A percentile compares a stretch with the other conserved stretches of the same genome.
phyloP scores from a whole-genome alignment of 2,888 invertebrate species.

The Nymphalis urticae region DNA sequence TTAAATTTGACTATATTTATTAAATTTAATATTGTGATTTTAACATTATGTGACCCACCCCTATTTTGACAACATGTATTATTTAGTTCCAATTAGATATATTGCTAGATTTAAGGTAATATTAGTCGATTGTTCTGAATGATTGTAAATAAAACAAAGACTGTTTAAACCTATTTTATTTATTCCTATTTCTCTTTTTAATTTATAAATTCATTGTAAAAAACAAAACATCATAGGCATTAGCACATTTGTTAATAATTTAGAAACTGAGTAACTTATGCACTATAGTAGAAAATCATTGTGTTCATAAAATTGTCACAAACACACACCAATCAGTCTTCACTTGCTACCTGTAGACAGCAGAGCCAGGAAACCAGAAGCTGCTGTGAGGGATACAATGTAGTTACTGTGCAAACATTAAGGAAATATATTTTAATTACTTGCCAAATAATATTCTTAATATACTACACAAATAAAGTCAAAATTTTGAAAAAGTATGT shows the following conservation, averaged over 20 bases:
- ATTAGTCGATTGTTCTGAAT: slow-evolving; percentile 52
- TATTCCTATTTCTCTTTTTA: slow-evolving; percentile 59
- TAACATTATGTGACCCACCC: slow-evolving; percentile 68
- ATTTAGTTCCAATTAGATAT: slow-evolving; percentile 36
- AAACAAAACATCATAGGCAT: slow-evolving; percentile 44
- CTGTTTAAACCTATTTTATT: slow-evolving; percentile 56
- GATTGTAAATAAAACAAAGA: slow-evolving; percentile 72
- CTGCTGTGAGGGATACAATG: slow-evolving; percentile 92
- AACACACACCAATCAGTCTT: slow-evolving; percentile 33
- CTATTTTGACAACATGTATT: slow-evolving; percentile 55
- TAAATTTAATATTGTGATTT: slow-evolving; percentile 52
- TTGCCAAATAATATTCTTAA: neutral
- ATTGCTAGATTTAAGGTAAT: slow-evolving; percentile 50
- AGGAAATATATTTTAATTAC: slow-evolving; percentile 39
- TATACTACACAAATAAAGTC: slow-evolving; percentile 15
- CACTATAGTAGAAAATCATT: slow-evolving; percentile 35
- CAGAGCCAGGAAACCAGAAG: slow-evolving; percentile 95
- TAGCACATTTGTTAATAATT: slow-evolving; percentile 44
- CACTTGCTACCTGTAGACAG: slow-evolving; percentile 95
- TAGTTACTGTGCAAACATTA: slow-evolving; percentile 86
- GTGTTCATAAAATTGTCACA: slow-evolving; percentile 30
- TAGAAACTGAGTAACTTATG: slow-evolving; percentile 39
- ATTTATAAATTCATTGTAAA: slow-evolving; percentile 63
- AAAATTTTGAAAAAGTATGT: neutral
- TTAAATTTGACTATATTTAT: neutral